These are phyloP conservation scores for Petroica traversi DNA, from an alignment of 2,113 vertebrate genomes.

Conservation along the genomic window DNA sequence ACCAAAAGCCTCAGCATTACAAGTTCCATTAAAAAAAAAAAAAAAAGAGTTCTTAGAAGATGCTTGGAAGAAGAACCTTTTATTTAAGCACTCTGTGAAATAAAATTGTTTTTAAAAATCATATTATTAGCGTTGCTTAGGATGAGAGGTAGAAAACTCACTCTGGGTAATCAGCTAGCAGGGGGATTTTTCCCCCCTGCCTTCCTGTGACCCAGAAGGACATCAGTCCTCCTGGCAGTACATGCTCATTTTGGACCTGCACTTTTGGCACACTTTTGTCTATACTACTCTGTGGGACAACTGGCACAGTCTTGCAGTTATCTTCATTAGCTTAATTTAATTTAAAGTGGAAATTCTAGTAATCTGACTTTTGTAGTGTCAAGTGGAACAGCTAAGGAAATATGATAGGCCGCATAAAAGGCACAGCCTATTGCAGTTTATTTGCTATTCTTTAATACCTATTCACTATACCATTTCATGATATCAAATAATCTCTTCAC, in stretches of 20 bases:
- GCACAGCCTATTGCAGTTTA: background rate
- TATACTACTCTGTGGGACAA: background rate
- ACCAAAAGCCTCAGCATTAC: background rate
- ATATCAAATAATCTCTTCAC: background rate
- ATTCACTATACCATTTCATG: background rate
- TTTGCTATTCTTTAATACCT: background rate
- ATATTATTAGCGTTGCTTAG: background rate
- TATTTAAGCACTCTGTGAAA: background rate
- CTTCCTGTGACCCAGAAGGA: background rate
- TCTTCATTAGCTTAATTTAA: background rate
- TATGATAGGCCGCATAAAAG: background rate
- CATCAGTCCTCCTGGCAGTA: background rate
- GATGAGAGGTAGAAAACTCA: background rate
- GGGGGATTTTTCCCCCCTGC: background rate
- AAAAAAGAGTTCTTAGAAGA: background rate
- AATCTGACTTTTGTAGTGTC: background rate
- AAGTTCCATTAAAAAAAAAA: background rate
- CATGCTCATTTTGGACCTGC: background rate
- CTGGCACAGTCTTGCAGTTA: background rate
- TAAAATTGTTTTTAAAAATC: background rate
- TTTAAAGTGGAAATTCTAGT: background rate
- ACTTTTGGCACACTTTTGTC: too few species aligned
- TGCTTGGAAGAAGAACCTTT: background rate
- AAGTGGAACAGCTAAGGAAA: background rate
- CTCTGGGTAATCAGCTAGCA: background rate